Evolutionary conservation across 2,113 vertebrate species (phyloP), one percentile per base, ranked within the genome.

Genomic region (Pandion haliaetus): DNA sequence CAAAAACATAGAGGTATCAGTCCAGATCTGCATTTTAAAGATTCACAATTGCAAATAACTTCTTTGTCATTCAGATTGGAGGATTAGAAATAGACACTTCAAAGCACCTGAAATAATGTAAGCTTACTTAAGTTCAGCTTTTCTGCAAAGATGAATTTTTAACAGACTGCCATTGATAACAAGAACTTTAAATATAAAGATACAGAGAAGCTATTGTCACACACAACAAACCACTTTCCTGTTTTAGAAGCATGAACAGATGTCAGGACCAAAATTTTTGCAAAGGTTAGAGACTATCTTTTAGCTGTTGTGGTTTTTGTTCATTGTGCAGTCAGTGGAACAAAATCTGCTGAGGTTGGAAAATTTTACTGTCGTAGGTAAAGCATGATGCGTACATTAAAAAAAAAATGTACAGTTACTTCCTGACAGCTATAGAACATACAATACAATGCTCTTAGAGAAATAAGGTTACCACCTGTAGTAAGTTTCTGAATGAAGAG

Each of bases 291-390:
- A 88, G 50, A 20, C 71, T 79, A 2, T 73, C 44, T 88, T 90
- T 90, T 73, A 80, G 67, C 42, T 86, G 17, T 40, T 65, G 82
- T 85, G 89, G 65, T 21, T 91, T 96, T 93, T 71, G 26, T 90
- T 93, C 85, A 16, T 77, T 78, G 74, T 88, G 82, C 20, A 92
- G 95, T 81, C 52, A 66, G 55, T 78, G 90, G 92, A 97, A 96
- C 36, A 77, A 85, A 90, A 62, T 78, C 66, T 73, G 45, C 59
- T 81, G 90, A 94, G 88, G 88, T 9, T 94, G 95, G 92, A 96
- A 97, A 94, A 73, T 66, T 6, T 88, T 88, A 81, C 55, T 81
- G 3, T 66, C 1, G 0, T 66, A 92, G 82, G 76, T 90, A 21
- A 94, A 62, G 26, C 85, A 31, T 59, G 79, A 92, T 94, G 85